Base-by-base conservation (phyloP, 1,140 invertebrate species). In the Bombus impatiens region DNA sequence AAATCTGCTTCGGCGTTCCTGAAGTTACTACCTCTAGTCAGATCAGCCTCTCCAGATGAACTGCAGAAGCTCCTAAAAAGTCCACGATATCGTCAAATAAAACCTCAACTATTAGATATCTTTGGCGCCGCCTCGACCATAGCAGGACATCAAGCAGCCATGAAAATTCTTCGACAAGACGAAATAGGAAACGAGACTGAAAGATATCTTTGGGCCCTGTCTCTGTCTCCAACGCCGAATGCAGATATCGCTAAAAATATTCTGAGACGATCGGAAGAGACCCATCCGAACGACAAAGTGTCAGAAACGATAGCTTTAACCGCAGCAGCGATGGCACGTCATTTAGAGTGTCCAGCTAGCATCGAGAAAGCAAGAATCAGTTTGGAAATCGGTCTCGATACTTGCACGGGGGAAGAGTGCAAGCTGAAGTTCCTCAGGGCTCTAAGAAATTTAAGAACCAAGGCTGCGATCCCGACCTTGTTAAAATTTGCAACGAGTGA, bases 191-290 rank as follows among this genome's bases (percentile, higher is more conserved):
- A 97, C 81, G 93, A 96, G 28, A 96, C 96, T 9, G 98, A 98
- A 90, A 95, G 97, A 83, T 98, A 98, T 93, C 94, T 98, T 2
- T 97, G 97, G 96, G 96, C 96, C 0, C 89, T 98, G 25, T 97
- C 97, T 1, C 93, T 97, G 8, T 96, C 96, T 0, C 92, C 93
- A 10, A 86, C 88, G 9, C 94, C 94, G 1, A 47, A 94, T 67
- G 91, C 95, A 12, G 94, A 96, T 44, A 95, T 97, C 22, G 94
- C 97, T 32, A 94, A 96, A 90, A 96, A 97, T 94, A 92, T 97
- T 1, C 91, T 96, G 10, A 93, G 93, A 35, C 91, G 95, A 59
- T 96, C 95, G 25, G 94, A 95, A 70, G 95, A 95, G 84, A 94
- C 94, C 4, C 93, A 95, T 59, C 94, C 95, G 40, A 96, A 96